These are phyloP conservation scores for Nothura maculosa DNA, from an alignment of 2,797 vertebrate genomes.

Conservation along the genomic window DNA sequence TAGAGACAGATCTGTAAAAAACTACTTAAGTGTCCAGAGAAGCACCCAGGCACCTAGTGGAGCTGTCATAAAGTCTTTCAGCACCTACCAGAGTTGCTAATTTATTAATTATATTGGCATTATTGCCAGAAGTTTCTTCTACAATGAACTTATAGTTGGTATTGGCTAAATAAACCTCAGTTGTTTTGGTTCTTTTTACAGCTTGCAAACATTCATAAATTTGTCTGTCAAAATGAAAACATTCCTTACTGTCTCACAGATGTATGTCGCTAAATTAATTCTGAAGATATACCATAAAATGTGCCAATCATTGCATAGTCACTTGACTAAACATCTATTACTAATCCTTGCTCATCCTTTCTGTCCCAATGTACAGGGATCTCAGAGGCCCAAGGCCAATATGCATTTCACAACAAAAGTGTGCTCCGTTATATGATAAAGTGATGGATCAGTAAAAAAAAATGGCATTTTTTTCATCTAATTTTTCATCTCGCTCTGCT, in stretches of 20 bases:
- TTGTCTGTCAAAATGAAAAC: neutral
- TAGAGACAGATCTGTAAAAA: neutral
- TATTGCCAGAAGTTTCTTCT: neutral
- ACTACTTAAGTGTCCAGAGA: neutral
- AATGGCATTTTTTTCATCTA: neutral
- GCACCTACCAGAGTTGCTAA: neutral
- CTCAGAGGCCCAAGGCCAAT: conserved; percentile 48
- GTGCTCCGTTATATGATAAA: neutral
- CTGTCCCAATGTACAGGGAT: conserved; percentile 22
- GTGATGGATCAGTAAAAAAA: conserved; percentile 11
- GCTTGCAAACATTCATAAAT: neutral
- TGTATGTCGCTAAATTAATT: conserved; percentile 28
- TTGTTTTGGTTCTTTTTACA: neutral
- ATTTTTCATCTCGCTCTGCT: neutral
- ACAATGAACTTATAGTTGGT: neutral
- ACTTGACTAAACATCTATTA: conserved; percentile 66
- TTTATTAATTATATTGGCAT: neutral
- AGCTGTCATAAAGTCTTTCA: neutral
- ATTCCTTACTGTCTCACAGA: neutral
- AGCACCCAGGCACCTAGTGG: neutral
- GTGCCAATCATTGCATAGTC: conserved; percentile 53
- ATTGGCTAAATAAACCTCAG: neutral
- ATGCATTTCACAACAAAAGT: conserved; percentile 46
- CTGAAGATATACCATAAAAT: conserved; percentile 49
- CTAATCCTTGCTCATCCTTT: conserved; percentile 63